Percentiles rank a stretch among this genome's conserved stretches.
Conservation (phyloP, 1,140 invertebrate genomes). For the Arctopsyche grandis region DNA sequence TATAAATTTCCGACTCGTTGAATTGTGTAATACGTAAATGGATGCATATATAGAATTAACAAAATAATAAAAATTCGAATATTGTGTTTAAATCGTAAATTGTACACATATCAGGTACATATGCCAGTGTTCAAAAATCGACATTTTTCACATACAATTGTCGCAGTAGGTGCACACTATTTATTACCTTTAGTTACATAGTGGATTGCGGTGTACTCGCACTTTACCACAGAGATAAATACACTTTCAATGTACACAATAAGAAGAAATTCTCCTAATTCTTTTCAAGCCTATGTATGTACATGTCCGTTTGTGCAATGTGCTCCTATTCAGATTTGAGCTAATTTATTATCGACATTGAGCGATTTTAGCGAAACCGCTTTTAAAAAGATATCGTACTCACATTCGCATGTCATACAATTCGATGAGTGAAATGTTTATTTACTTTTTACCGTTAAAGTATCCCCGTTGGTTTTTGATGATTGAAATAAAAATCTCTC, state of each 20-base stretch:
- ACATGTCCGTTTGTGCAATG: too few species aligned
- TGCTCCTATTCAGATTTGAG: neutral
- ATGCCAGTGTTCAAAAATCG: too few species aligned
- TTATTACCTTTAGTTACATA: neutral
- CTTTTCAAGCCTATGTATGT: neutral
- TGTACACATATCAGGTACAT: too few species aligned
- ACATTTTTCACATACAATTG: too few species aligned
- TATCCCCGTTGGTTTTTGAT: neutral
- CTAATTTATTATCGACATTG: neutral
- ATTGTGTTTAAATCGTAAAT: too few species aligned
- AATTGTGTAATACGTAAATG: neutral
- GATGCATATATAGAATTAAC: too few species aligned
- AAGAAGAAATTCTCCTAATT: neutral
- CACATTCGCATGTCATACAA: too few species aligned
- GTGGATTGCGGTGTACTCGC: neutral
- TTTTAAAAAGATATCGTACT: too few species aligned
- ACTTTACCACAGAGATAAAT: constrained; percentile 24
- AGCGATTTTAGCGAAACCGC: too few species aligned
- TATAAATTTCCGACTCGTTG: neutral
- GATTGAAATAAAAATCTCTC: neutral
- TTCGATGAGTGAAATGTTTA: too few species aligned
- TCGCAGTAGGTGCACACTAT: neutral
- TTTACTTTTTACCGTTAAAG: neutral
- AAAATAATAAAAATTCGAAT: too few species aligned
- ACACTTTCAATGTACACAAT: neutral